Conservation (phyloP, 2,113 vertebrate genomes). For the Larimichthys crocea region DNA sequence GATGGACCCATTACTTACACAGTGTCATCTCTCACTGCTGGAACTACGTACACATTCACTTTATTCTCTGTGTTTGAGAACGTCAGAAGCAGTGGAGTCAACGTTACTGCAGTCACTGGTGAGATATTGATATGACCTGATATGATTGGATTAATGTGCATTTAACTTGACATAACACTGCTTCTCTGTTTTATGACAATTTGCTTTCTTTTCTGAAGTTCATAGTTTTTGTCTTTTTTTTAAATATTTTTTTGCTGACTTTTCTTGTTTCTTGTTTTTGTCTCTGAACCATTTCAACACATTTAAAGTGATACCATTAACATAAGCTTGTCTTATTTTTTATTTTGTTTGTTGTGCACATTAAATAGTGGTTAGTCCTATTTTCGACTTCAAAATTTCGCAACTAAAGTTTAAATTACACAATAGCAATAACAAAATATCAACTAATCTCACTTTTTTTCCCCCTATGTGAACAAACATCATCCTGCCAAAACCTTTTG, state of each 20-base stretch:
- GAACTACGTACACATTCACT: too few species aligned
- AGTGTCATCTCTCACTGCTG: too few species aligned
- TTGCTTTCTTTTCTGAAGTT: not conserved
- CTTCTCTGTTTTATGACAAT: too few species aligned
- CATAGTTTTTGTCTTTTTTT: too few species aligned
- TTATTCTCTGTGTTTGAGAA: too few species aligned
- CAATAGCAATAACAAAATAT: not conserved
- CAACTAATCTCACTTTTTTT: not conserved
- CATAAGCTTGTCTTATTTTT: not conserved
- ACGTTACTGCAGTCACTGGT: not conserved
- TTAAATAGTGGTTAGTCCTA: not conserved
- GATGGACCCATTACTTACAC: too few species aligned
- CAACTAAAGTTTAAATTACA: not conserved
- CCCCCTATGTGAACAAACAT: not conserved
- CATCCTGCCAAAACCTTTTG: not conserved
- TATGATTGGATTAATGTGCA: too few species aligned
- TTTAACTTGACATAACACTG: not conserved
- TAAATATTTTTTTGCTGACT: too few species aligned
- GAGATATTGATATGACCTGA: not conserved
- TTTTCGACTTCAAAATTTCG: not conserved
- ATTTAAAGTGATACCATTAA: not conserved
- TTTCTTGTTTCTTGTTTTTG: not conserved
- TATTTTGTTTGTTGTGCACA: accelerated
- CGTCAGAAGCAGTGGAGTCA: too few species aligned
- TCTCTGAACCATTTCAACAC: not conserved